A percentile compares a stretch with the other conserved stretches of the same genome.
phyloP scores from a whole-genome alignment of 92 coral and sea anemone genomes.

The Desmophyllum pertusum region DNA sequence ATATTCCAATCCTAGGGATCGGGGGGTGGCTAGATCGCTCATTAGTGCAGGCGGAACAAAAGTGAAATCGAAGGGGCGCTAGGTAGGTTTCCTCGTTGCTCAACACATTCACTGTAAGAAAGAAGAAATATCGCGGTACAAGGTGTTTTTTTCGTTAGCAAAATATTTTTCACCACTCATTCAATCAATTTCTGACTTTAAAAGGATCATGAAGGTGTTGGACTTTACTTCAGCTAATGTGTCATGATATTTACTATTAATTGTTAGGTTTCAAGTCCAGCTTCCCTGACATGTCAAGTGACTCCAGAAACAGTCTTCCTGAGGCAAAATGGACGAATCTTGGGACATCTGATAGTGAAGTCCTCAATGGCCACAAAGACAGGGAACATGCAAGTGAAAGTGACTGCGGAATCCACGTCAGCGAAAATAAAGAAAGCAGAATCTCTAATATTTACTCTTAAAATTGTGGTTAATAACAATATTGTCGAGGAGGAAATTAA shows the following conservation, averaged over 20 bases:
- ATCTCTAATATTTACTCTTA: slow-evolving; percentile 9
- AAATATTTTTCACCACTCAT: no score
- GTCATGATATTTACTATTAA: neutral
- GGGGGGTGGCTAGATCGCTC: no score
- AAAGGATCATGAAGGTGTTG: neutral
- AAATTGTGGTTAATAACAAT: neutral
- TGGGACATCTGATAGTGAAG: slow-evolving; percentile 21
- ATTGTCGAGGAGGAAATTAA: slow-evolving; percentile 1
- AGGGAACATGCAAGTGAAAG: slow-evolving; percentile 7
- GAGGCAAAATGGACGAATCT: slow-evolving; percentile 1
- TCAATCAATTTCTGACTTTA: neutral
- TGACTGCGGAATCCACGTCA: neutral
- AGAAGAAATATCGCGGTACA: no score
- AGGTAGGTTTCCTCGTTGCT: no score
- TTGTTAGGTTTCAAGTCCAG: slow-evolving; percentile 23
- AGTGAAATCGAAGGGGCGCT: no score
- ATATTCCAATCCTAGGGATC: no score
- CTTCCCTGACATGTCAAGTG: slow-evolving; percentile 10
- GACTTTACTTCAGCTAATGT: neutral
- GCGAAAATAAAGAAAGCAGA: neutral
- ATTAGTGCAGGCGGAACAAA: no score
- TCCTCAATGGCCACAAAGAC: neutral
- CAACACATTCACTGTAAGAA: no score
- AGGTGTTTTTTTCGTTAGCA: no score
- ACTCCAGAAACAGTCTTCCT: slow-evolving; percentile 12